Percentiles rank a stretch among this genome's conserved stretches.
These are phyloP conservation scores for Whitmania pigra DNA, from an alignment of 1,140 invertebrate species.

Conservation along the genomic window DNA sequence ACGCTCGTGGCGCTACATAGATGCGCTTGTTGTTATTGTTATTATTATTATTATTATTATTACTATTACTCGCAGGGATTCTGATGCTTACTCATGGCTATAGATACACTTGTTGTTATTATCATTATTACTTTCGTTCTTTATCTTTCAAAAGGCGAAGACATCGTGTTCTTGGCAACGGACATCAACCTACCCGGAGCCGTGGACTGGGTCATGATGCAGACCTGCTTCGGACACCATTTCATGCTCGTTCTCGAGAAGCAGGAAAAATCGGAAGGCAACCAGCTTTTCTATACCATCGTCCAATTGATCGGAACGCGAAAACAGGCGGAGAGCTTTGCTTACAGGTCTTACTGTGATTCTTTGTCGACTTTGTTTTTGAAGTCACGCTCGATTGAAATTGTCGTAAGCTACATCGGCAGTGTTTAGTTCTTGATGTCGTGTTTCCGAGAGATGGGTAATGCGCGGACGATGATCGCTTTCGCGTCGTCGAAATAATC, in stretches of 20 bases:
- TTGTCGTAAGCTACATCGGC: no score
- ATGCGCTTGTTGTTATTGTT: neutral
- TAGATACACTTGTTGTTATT: neutral
- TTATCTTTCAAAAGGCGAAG: constrained; percentile 54
- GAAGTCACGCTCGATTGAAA: no score
- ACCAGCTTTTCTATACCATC: constrained; percentile 77
- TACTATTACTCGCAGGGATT: no score
- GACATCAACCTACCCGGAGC: constrained; percentile 98
- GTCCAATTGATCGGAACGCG: constrained; percentile 95
- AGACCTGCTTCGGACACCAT: constrained; percentile 94
- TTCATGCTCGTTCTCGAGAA: constrained; percentile 99
- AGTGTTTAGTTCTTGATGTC: no score
- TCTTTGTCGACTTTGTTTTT: neutral
- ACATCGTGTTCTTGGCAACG: constrained; percentile 97
- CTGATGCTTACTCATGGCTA: no score
- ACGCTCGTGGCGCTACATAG: neutral
- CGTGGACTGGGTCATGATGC: constrained; percentile 99
- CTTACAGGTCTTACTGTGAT: constrained; percentile 60
- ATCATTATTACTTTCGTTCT: neutral
- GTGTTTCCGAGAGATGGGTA: no score
- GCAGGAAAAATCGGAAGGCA: constrained; percentile 52
- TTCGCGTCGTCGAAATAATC: no score
- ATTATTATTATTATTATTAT: no score
- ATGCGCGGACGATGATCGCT: no score
- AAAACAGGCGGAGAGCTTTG: constrained; percentile 97